Evolutionary conservation across 2,797 vertebrate species (phyloP).

Genomic region (Coregonus ussuriensis): DNA sequence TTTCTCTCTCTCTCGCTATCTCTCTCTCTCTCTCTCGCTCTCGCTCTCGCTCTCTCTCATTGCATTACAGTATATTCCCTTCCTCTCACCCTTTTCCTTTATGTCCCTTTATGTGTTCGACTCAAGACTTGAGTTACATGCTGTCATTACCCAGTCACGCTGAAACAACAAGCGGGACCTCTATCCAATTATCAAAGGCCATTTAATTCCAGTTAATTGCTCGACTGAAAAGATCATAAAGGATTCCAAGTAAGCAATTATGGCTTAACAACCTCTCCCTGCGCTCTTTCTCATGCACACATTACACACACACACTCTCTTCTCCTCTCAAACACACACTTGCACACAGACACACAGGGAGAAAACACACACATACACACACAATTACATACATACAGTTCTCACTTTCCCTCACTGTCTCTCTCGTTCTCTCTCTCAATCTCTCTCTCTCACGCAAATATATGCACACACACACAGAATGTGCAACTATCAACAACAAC

Average conservation of each 20-base stretch:
- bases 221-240: too few relatives aligned
- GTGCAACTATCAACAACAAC: too few relatives aligned
- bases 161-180: conserved; percentile 8
- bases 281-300: too few relatives aligned
- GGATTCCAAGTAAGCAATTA: too few relatives aligned
- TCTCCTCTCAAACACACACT: background rate
- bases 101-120: conserved; percentile 27
- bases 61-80: conserved; percentile 24
- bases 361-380: too few relatives aligned
- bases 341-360: background rate
- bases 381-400: background rate
- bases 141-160: background rate
- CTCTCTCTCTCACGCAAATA: background rate
- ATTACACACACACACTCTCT: too few relatives aligned
- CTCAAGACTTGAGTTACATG: background rate
- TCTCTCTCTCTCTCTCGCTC: too few relatives aligned
- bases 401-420: background rate
- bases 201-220: conserved; percentile 47
- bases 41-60: too few relatives aligned
- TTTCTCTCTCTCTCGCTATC: too few relatives aligned
- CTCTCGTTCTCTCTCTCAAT: background rate
- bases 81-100: conserved; percentile 15
- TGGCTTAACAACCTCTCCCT: too few relatives aligned
- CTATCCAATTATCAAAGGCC: conserved; percentile 30
- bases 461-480: too few relatives aligned